A percentile compares a stretch with the other conserved stretches of the same genome.
Conservation (phyloP, 2,888 invertebrate genomes). For the Panorpa germanica region DNA sequence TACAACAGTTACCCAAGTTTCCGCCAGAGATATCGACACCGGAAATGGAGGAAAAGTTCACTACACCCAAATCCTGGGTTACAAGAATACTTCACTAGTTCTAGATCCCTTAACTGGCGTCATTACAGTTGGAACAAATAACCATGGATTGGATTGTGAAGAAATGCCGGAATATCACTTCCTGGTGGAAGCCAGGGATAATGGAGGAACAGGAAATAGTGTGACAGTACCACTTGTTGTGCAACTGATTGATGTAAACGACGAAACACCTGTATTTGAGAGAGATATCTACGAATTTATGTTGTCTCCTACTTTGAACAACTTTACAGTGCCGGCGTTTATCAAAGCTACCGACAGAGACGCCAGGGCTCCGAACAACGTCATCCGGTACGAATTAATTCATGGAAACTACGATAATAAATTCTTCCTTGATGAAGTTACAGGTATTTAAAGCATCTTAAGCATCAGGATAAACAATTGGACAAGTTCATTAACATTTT, state of each 20-base stretch:
- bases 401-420: conserved; percentile 58
- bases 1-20: conserved; percentile 50
- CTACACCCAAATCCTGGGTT: conserved; percentile 59
- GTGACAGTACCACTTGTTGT: conserved; percentile 55
- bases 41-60: conserved; percentile 58
- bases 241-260: conserved; percentile 63
- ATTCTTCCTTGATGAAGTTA: conserved; percentile 53
- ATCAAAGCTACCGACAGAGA: conserved; percentile 73
- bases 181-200: conserved; percentile 74
- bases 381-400: conserved; percentile 65
- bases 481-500: conserved; percentile 2
- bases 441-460: conserved; percentile 28
- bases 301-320: conserved; percentile 47
- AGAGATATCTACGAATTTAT: conserved; percentile 63
- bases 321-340: conserved; percentile 59
- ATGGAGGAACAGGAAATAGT: conserved; percentile 60
- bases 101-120: conserved; percentile 62
- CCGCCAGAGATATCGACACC: conserved; percentile 67
- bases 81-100: conserved; percentile 56
- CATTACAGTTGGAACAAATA: conserved; percentile 59
- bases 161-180: conserved; percentile 55
- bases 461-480: conserved; percentile 2
- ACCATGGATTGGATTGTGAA: conserved; percentile 69
- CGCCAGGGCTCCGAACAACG: conserved; percentile 67
- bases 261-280: conserved; percentile 72